Conservation (phyloP, 1,140 invertebrate species). For the Drosophila navojoa region DNA sequence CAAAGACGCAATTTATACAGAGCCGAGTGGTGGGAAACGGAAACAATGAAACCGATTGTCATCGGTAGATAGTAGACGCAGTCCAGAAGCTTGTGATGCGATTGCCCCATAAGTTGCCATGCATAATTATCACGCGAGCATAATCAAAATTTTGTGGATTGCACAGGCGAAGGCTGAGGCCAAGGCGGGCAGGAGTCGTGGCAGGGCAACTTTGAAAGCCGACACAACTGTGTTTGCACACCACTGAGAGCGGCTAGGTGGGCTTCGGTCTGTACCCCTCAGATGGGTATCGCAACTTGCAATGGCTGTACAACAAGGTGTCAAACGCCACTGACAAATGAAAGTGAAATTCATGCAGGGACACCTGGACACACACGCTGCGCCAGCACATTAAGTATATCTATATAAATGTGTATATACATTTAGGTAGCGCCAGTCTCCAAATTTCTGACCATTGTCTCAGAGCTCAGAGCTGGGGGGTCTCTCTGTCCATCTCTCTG, state of each 20-base stretch:
- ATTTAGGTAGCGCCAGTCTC: conserved; percentile 37
- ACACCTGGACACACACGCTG: conserved; percentile 76
- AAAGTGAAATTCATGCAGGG: conserved; percentile 67
- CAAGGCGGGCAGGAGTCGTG: not conserved
- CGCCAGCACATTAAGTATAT: not conserved
- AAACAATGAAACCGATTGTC: conserved; percentile 81
- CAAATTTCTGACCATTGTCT: conserved; percentile 24
- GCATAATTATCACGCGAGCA: conserved; percentile 77
- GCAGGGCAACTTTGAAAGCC: conserved; percentile 27
- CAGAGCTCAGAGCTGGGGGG: not conserved
- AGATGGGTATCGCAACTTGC: conserved; percentile 60
- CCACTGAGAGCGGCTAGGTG: conserved; percentile 5
- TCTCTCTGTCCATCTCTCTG: conserved; percentile 6
- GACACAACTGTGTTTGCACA: conserved; percentile 69
- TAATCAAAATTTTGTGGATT: conserved; percentile 57
- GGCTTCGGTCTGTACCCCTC: not conserved
- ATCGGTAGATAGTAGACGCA: conserved; percentile 38
- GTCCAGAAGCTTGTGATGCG: conserved; percentile 57
- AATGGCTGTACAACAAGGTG: conserved; percentile 63
- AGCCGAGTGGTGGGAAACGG: conserved; percentile 72
- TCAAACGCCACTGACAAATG: conserved; percentile 76
- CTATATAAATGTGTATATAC: not conserved
- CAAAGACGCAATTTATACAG: conserved; percentile 63
- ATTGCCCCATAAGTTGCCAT: conserved; percentile 53
- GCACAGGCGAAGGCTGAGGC: not conserved